Evolutionary conservation across 1,140 invertebrate genomes (phyloP).

Genomic region (Drosophila suzukii): DNA sequence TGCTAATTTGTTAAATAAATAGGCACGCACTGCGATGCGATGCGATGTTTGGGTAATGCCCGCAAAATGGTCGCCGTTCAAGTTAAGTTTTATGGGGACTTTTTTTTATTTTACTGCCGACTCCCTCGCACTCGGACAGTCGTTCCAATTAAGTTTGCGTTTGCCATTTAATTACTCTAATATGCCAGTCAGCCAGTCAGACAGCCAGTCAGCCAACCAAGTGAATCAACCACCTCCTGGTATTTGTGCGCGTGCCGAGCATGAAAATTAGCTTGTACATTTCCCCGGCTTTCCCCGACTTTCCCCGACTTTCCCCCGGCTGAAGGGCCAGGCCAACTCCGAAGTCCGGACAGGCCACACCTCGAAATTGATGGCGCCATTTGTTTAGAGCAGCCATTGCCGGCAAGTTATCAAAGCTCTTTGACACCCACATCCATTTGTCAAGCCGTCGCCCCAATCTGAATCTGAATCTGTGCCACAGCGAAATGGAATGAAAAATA

Average conservation of each 20-base stretch:
- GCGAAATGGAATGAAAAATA: slow-evolving; percentile 52
- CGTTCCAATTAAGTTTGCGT: slow-evolving; percentile 75
- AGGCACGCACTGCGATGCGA: slow-evolving; percentile 54
- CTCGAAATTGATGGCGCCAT: slow-evolving; percentile 74
- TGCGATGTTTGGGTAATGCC: slow-evolving; percentile 30
- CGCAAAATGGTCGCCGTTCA: slow-evolving; percentile 73
- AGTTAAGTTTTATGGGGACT: slow-evolving; percentile 78
- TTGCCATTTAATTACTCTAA: slow-evolving; percentile 83
- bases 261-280: slow-evolving; percentile 79
- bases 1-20: slow-evolving; percentile 84
- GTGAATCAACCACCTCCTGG: slow-evolving; percentile 56
- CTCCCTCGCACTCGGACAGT: slow-evolving; percentile 42
- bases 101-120: slow-evolving; percentile 77
- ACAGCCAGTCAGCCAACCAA: slow-evolving; percentile 31
- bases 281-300: slow-evolving; percentile 18
- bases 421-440: slow-evolving; percentile 79
- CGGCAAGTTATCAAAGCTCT: slow-evolving; percentile 71
- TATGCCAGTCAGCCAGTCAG: slow-evolving; percentile 36
- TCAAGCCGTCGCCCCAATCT: slow-evolving; percentile 66
- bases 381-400: slow-evolving; percentile 71
- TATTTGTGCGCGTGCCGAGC: slow-evolving; percentile 76
- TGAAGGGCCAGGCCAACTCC: slow-evolving; percentile 33
- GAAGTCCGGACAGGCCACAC: slow-evolving; percentile 59
- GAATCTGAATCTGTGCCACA: slow-evolving; percentile 63
- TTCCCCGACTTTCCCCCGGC: too few species aligned